Conservation (phyloP, 2,797 vertebrate species). For the Gambusia yucatana region DNA sequence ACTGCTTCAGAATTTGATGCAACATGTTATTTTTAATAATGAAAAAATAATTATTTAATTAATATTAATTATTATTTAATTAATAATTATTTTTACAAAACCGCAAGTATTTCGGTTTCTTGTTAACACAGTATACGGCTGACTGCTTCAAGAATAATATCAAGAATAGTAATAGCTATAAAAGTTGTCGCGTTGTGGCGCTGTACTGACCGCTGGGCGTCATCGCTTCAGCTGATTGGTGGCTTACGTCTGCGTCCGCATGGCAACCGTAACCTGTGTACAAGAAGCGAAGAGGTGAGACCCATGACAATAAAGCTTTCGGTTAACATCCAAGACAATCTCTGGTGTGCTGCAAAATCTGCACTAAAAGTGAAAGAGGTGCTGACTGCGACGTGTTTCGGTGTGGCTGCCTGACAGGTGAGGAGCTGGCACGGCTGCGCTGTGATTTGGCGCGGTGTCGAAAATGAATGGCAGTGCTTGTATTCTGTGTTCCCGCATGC, state of each 20-base stretch:
- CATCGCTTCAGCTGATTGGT: constrained; percentile 57
- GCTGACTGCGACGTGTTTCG: constrained; percentile 33
- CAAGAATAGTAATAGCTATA: no score
- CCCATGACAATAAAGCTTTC: not conserved
- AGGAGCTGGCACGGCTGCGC: constrained; percentile 26
- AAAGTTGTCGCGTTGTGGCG: not conserved
- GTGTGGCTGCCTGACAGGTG: constrained; percentile 64
- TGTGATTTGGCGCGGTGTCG: not conserved
- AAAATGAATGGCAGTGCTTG: not conserved
- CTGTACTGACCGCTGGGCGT: constrained; percentile 27
- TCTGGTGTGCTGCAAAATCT: no score
- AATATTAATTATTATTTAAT: no score
- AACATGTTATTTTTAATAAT: no score
- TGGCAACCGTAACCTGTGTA: constrained; percentile 72
- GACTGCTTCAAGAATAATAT: not conserved
- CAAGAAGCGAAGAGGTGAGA: constrained; percentile 20
- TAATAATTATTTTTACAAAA: not conserved
- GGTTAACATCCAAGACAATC: not conserved
- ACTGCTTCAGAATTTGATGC: no score
- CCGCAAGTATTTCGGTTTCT: not conserved
- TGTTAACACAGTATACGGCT: not conserved
- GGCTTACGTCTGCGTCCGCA: constrained; percentile 64
- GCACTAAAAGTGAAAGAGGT: no score
- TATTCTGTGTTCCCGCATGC: not conserved
- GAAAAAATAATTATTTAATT: no score